Base-by-base conservation (phyloP, 2,113 vertebrate genomes). In the Heterotis niloticus region DNA sequence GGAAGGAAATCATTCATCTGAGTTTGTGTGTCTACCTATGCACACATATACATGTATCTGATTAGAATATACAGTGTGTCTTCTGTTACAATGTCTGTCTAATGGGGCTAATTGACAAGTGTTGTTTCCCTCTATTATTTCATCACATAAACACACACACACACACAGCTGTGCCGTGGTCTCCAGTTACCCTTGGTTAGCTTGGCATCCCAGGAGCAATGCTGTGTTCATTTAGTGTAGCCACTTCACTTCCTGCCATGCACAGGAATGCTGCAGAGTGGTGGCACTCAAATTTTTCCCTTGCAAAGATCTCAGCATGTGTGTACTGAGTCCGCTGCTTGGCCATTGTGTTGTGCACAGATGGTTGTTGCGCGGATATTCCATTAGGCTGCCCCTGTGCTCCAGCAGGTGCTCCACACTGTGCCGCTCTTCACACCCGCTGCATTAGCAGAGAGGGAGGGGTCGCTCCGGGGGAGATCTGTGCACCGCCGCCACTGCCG, bases 301-400 rank as follows among this genome's bases (percentile, higher is more conserved):
- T 29, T 12, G 57, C 62, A 26, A 75, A 75, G 62, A 75, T 62
- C 59, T 17, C 74, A 75, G 74, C 54, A 23, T 75, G 74, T 75
- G 57, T 16, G 67, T 62, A 13, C 60, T 13, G 60, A 20, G 14
- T 44, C 34, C 7, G 14, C 59, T 10, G 10, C 59, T 20, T 62
- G 2, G 20, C 64, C 18, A 11, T 66, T 66, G 20, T 66, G 20
- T 66, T 66, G 10, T 20, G 12, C 64, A 29, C 67, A 69, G 4
- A 69, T 69, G 67, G 11, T 34, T 69, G 9, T 69, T 69, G 24
- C 14, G 26, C 4, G 5, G 24, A 2, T 1, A 24, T 69, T 69
- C 67, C 67, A 69, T 69, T 69, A 69, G 67, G 11, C 24, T 18
- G 26, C 24, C 67, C 67, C 28, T 44, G 17, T 17, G 54, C 72